A percentile compares a stretch with the other conserved stretches of the same genome.
phyloP scores from a whole-genome alignment of 1,140 invertebrate genomes.

The Drosophila sulfurigaster region DNA sequence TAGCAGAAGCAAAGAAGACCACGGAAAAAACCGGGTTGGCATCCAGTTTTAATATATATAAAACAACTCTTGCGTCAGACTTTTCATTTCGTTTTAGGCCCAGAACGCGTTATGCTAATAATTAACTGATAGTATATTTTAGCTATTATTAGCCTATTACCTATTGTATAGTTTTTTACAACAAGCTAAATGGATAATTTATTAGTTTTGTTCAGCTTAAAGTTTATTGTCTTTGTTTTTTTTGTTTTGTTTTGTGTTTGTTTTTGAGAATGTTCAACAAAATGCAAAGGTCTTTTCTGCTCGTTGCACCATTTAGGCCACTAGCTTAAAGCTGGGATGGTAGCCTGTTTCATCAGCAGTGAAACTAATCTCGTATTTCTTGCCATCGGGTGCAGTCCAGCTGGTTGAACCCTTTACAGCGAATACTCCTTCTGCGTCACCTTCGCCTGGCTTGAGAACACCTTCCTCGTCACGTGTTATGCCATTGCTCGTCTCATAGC shows the following conservation, averaged over 20 bases:
- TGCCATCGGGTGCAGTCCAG: conserved; percentile 89
- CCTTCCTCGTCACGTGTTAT: conserved; percentile 88
- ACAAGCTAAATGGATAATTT: conserved; percentile 15
- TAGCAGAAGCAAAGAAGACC: conserved; percentile 31
- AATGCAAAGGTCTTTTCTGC: not conserved
- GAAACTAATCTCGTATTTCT: conserved; percentile 88
- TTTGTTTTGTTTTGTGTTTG: conserved; percentile 10
- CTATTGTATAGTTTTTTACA: conserved; percentile 2
- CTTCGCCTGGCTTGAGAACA: conserved; percentile 86
- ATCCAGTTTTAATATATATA: conserved; percentile 24
- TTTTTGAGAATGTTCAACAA: conserved; percentile 15
- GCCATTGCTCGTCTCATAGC: conserved; percentile 90
- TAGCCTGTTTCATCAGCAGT: conserved; percentile 91
- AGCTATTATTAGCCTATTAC: not conserved
- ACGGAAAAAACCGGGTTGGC: conserved; percentile 38
- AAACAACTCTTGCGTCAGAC: conserved; percentile 40
- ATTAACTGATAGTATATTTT: conserved; percentile 14
- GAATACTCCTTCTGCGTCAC: conserved; percentile 86
- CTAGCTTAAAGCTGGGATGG: conserved; percentile 88
- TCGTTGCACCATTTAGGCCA: conserved; percentile 6
- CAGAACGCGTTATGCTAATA: conserved; percentile 48
- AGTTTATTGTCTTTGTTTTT: conserved; percentile 13
- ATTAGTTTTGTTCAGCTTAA: conserved; percentile 28
- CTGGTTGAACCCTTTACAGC: conserved; percentile 88
- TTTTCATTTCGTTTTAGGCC: conserved; percentile 52